Evolutionary conservation across 2,797 vertebrate genomes (phyloP).

Genomic region (Characodon lateralis): DNA sequence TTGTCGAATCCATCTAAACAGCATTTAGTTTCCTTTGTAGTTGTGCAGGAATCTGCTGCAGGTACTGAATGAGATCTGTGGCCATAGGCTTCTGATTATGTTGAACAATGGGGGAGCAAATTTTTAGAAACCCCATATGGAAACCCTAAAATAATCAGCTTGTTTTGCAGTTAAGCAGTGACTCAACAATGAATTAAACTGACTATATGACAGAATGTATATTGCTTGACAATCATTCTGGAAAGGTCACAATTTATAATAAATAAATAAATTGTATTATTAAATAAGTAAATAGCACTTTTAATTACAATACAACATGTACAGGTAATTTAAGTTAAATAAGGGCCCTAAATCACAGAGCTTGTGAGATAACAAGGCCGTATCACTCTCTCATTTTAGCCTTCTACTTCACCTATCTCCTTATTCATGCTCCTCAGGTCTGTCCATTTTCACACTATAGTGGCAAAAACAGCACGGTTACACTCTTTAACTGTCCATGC

Average conservation of each 20-base stretch:
- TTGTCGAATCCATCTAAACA: background rate
- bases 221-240: too few species aligned
- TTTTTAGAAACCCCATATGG: background rate
- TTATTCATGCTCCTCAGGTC: background rate
- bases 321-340: background rate
- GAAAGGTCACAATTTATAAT: too few species aligned
- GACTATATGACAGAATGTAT: too few species aligned
- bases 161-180: too few species aligned
- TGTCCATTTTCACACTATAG: constrained; percentile 6
- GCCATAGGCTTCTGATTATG: background rate
- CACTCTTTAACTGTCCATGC: constrained; percentile 13
- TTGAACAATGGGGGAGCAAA: background rate
- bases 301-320: background rate
- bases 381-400: background rate
- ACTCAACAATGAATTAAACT: too few species aligned
- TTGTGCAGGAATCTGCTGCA: background rate
- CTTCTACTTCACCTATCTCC: constrained; percentile 18
- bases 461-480: constrained; percentile 23
- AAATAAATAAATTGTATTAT: too few species aligned
- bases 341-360: constrained; percentile 14
- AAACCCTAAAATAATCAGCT: too few species aligned
- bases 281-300: background rate
- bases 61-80: background rate
- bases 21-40: background rate
- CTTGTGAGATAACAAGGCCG: constrained; percentile 19